Base-by-base conservation (phyloP, 2,888 invertebrate species). In the Netelia inedita region DNA sequence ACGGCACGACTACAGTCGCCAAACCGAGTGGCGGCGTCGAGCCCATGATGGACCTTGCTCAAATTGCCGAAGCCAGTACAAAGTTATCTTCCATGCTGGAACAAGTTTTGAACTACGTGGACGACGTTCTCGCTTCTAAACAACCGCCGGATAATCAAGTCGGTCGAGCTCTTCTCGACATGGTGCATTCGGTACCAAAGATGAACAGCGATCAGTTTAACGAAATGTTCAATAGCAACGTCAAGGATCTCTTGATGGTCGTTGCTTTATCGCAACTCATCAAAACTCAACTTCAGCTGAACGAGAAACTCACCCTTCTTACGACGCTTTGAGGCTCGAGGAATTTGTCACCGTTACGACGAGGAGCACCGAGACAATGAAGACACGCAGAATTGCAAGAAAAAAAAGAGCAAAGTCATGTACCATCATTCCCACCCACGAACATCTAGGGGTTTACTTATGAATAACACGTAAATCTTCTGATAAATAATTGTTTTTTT, bases 211-310 rank as follows among this genome's bases (percentile, higher is more conserved):
- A 98, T 91, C 97, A 98, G 92, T 98, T 99, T 94, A 98, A 98
- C 55, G 97, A 97, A 90, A 98, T 99, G 96, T 97, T 99, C 93
- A 99, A 99, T 93, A 97, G 98, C 89, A 98, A 98, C 92, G 97
- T 99, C 93, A 99, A 99, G 94, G 99, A 99, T 95, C 95, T 99
- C 90, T 95, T 99, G 90, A 99, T 99, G 99, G 98, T 98, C 59
- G 97, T 98, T 89, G 99, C 99, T 63, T 95, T 99, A 83, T 98
- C 99, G 14, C 99, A 99, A 92, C 95, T 99, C 83, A 98, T 98
- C 91, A 98, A 98, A 94, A 98, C 99, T 1, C 99, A 99, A 94
- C 95, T 99, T 90, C 98, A 98, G 92, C 95, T 99, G 76, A 99
- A 99, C 94, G 99, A 99, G 94, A 99, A 99, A 94, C 95, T 99